Evolutionary conservation across 2,888 invertebrate genomes (phyloP).

Genomic region (Epinotia brunnichana): DNA sequence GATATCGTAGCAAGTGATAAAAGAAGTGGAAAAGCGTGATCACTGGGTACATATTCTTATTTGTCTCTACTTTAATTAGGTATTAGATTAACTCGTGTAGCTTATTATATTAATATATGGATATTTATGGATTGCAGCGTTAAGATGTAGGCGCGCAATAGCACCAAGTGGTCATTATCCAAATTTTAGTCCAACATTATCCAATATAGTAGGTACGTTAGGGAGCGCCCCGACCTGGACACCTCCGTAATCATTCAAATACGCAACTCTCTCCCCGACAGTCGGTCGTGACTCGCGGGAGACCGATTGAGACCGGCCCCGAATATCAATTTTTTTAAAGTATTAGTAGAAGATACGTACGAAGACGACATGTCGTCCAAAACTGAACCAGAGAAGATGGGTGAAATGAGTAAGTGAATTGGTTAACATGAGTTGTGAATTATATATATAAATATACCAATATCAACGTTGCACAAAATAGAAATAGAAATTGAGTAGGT

Average conservation of each 20-base stretch:
- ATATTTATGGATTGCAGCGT: constrained; percentile 46
- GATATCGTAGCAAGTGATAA: no score
- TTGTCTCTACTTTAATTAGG: no score
- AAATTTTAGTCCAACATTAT: constrained; percentile 47
- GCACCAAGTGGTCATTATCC: constrained; percentile 46
- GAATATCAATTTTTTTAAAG: not conserved
- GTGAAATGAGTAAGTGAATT: constrained; percentile 39
- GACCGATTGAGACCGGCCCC: constrained; percentile 4
- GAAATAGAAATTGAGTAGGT: no score
- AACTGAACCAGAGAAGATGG: constrained; percentile 26
- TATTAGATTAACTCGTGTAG: no score
- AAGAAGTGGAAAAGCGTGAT: no score
- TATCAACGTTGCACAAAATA: not conserved
- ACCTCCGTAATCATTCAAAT: constrained; percentile 10
- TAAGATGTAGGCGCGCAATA: constrained; percentile 42
- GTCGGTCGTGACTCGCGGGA: constrained; percentile 5
- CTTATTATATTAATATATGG: no score
- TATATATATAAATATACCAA: not conserved
- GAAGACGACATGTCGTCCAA: constrained; percentile 19
- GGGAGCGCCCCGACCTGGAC: constrained; percentile 25
- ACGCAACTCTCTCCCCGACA: constrained; percentile 18
- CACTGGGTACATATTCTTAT: no score
- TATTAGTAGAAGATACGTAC: not conserved
- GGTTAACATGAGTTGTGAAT: not conserved
- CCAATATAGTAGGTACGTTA: constrained; percentile 44